These are phyloP conservation scores for Norana najaformis DNA, from an alignment of 2,888 invertebrate genomes.

Conservation along the genomic window DNA sequence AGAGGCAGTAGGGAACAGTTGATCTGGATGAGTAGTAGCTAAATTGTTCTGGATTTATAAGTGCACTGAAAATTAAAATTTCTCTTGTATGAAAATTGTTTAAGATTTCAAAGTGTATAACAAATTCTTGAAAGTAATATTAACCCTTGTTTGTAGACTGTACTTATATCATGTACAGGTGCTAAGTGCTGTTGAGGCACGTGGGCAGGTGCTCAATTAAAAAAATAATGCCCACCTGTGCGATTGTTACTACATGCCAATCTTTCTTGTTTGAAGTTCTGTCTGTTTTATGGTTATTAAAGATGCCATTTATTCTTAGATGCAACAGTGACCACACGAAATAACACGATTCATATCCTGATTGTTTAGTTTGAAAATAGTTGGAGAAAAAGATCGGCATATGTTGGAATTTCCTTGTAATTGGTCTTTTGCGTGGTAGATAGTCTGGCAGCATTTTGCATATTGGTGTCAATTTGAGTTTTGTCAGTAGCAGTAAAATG, in stretches of 20 bases:
- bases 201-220: not conserved
- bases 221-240: not conserved
- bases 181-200: not conserved
- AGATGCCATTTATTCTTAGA: not conserved
- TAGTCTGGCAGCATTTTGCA: not conserved
- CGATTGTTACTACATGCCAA: not conserved
- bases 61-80: not conserved
- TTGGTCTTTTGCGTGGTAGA: not conserved
- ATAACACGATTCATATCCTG: too few species aligned
- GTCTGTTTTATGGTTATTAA: not conserved
- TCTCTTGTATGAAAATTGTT: not conserved
- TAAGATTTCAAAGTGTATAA: not conserved
- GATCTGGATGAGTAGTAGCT: not conserved
- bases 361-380: too few species aligned
- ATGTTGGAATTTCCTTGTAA: not conserved
- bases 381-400: too few species aligned
- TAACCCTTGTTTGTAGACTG: too few species aligned
- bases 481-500: not conserved
- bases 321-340: too few species aligned
- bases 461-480: not conserved
- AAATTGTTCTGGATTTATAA: not conserved
- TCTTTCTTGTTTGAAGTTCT: not conserved
- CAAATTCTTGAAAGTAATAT: not conserved
- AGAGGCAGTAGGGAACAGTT: not conserved
- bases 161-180: too few species aligned